These are phyloP conservation scores for Zaprionus tsacasi DNA, from an alignment of 1,140 invertebrate species.

Conservation along the genomic window DNA sequence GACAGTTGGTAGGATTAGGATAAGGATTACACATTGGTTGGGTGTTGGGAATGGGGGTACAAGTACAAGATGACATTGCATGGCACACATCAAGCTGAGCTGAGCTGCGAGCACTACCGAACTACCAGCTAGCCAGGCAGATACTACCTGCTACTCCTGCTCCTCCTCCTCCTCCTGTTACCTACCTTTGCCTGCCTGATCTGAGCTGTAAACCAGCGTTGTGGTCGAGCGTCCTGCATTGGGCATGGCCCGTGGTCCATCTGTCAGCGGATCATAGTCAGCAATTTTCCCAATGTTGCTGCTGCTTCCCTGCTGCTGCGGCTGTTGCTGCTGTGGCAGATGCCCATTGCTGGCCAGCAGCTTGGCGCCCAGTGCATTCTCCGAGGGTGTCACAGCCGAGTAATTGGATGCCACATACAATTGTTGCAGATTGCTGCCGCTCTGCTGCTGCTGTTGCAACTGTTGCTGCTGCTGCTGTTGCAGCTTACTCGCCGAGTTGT, in stretches of 20 bases:
- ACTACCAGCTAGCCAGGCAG: slow-evolving; percentile 60
- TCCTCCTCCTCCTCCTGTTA: slow-evolving; percentile 6
- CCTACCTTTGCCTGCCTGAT: slow-evolving; percentile 84
- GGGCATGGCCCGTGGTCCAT: slow-evolving; percentile 88
- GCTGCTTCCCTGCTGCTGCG: slow-evolving; percentile 42
- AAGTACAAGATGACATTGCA: slow-evolving; percentile 68
- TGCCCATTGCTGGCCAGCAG: slow-evolving; percentile 65
- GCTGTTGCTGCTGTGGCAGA: slow-evolving; percentile 23
- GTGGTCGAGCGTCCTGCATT: slow-evolving; percentile 90
- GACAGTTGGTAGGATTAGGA: not conserved
- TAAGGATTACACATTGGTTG: not conserved
- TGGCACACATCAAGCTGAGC: slow-evolving; percentile 53
- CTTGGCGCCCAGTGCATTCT: slow-evolving; percentile 59
- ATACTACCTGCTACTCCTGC: not conserved
- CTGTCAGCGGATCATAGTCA: slow-evolving; percentile 91
- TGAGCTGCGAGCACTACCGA: slow-evolving; percentile 33
- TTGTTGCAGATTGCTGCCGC: slow-evolving; percentile 61
- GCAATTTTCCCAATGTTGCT: slow-evolving; percentile 89
- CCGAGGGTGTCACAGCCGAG: slow-evolving; percentile 68
- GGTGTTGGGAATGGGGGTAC: slow-evolving; percentile 24
- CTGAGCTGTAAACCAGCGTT: slow-evolving; percentile 94
- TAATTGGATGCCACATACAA: slow-evolving; percentile 71
- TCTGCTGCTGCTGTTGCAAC: slow-evolving; percentile 22
- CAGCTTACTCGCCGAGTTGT: slow-evolving; percentile 45
- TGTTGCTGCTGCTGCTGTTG: slow-evolving; percentile 17